These are phyloP conservation scores for Alca torda DNA, from an alignment of 2,797 vertebrate genomes.

Conservation along the genomic window DNA sequence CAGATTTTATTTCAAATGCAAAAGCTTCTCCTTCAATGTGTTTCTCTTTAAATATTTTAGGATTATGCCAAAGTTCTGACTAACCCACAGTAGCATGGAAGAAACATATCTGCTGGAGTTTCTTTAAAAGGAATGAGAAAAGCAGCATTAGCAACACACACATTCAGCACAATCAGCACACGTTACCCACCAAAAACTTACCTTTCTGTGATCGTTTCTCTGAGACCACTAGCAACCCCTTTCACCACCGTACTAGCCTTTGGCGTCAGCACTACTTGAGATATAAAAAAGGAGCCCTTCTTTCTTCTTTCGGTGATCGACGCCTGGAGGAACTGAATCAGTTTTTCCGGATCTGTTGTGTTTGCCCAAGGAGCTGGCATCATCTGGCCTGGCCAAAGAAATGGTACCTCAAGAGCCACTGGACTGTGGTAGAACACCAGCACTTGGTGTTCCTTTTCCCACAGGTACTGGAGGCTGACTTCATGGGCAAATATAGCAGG, in stretches of 20 bases:
- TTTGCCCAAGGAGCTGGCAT: slow-evolving; percentile 98
- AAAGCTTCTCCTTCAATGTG: background rate
- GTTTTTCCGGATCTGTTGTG: slow-evolving; percentile 95
- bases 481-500: slow-evolving; percentile 96
- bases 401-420: slow-evolving; percentile 93
- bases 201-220: slow-evolving; percentile 98
- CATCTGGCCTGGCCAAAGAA: slow-evolving; percentile 99
- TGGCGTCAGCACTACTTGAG: slow-evolving; percentile 96
- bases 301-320: slow-evolving; percentile 93
- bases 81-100: background rate
- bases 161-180: background rate
- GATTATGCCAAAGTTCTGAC: background rate
- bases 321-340: slow-evolving; percentile 94
- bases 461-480: slow-evolving; percentile 93
- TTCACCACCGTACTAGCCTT: slow-evolving; percentile 99
- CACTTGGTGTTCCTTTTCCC: slow-evolving; percentile 96
- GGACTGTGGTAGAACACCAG: slow-evolving; percentile 97
- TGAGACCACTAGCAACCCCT: slow-evolving; percentile 93
- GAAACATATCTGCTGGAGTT: background rate
- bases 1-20: background rate
- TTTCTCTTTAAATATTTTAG: background rate
- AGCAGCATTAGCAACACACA: background rate
- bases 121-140: background rate
- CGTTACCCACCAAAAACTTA: slow-evolving; percentile 48
- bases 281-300: slow-evolving; percentile 97